phyloP scores from a whole-genome alignment of 2,888 invertebrate genomes.

The Taphrorychus bicolor region DNA sequence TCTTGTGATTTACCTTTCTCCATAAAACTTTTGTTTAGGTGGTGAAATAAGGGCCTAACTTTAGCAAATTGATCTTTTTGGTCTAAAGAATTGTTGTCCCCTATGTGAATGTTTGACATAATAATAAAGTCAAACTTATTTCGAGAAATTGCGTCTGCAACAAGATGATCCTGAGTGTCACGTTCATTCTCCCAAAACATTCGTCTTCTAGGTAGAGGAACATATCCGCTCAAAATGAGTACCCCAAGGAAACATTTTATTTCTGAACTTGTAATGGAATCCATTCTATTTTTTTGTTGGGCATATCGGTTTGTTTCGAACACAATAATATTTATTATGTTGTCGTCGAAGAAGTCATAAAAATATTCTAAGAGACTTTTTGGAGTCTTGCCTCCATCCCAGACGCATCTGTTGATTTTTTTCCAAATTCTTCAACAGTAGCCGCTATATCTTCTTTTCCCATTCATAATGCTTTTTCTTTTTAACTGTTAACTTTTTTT shows the following conservation, averaged over 20 bases:
- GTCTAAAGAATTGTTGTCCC: conserved; percentile 46
- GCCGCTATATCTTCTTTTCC: too few species aligned
- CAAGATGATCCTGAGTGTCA: conserved; percentile 46
- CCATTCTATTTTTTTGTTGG: background rate
- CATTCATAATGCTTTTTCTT: too few species aligned
- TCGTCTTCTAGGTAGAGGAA: conserved; percentile 43
- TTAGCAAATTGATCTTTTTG: conserved; percentile 48
- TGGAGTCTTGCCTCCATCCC: too few species aligned
- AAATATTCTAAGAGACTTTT: background rate
- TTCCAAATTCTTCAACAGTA: too few species aligned
- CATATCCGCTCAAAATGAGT: conserved; percentile 48
- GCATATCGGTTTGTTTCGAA: background rate
- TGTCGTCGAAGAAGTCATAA: background rate
- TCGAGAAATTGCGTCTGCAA: conserved; percentile 47
- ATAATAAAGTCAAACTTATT: conserved; percentile 49
- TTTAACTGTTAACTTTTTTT: too few species aligned
- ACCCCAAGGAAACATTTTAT: conserved; percentile 43
- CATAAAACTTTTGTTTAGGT: conserved; percentile 46
- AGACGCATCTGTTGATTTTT: too few species aligned
- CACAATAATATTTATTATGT: background rate
- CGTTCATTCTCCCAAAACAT: conserved; percentile 46
- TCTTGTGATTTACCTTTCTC: conserved; percentile 47
- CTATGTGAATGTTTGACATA: conserved; percentile 48
- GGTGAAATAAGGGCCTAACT: conserved; percentile 45
- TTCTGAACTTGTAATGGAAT: background rate